These are phyloP conservation scores for Dioctria linearis DNA, from an alignment of 2,888 invertebrate genomes.

Conservation along the genomic window DNA sequence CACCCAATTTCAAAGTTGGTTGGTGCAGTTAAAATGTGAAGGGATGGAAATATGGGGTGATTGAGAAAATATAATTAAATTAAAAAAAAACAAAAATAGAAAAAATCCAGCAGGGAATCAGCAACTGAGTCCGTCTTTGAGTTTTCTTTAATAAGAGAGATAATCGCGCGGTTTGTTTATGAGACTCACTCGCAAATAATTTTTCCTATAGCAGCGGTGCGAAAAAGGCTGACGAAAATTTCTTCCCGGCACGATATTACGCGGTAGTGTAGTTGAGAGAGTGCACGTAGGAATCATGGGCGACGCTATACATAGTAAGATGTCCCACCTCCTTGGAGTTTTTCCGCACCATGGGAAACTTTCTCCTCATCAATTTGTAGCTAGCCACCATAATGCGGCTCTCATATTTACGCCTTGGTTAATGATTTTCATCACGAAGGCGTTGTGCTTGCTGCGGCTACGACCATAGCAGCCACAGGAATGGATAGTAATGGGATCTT, in stretches of 20 bases:
- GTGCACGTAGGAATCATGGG: too few relatives aligned
- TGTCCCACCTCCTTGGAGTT: neutral
- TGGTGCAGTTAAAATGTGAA: conserved; percentile 13
- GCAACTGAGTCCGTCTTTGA: neutral
- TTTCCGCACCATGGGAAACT: conserved; percentile 21
- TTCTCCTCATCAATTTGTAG: conserved; percentile 41
- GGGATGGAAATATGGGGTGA: neutral
- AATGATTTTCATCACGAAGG: conserved; percentile 49
- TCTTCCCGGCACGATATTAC: conserved; percentile 12
- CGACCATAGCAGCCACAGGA: neutral
- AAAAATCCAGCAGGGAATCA: neutral
- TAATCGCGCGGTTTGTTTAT: conserved; percentile 21
- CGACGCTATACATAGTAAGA: neutral
- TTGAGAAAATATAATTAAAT: neutral
- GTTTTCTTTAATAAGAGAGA: neutral
- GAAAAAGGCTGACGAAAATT: conserved; percentile 50
- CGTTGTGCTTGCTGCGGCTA: conserved; percentile 1
- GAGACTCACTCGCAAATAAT: neutral
- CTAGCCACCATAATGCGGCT: conserved; percentile 35
- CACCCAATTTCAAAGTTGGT: conserved; percentile 5
- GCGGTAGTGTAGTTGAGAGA: neutral
- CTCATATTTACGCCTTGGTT: conserved; percentile 11
- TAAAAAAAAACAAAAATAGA: conserved; percentile 5
- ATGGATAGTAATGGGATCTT: conserved; percentile 23
- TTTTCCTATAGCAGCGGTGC: conserved; percentile 8